Percentiles rank a stretch among this genome's conserved stretches.
These are phyloP conservation scores for Linnaemya vulpina DNA, from an alignment of 2,888 invertebrate species.

Conservation along the genomic window DNA sequence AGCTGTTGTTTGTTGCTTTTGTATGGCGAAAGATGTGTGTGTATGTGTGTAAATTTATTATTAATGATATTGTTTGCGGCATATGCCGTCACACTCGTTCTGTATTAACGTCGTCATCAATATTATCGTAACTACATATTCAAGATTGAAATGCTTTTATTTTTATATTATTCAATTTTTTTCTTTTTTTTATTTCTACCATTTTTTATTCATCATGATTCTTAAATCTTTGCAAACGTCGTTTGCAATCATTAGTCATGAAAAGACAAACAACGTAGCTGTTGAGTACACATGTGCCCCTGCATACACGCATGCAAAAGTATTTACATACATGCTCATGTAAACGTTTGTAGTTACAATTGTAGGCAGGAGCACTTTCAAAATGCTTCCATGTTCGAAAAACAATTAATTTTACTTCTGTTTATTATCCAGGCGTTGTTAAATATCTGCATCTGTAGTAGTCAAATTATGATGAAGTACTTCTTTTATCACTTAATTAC, in stretches of 20 bases:
- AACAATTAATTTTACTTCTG: slow-evolving; percentile 48
- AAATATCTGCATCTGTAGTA: background rate
- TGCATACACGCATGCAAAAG: too few species aligned
- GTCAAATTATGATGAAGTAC: background rate
- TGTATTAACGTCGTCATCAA: slow-evolving; percentile 17
- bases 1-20: too few species aligned
- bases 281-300: too few species aligned
- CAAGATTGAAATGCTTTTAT: slow-evolving; percentile 21
- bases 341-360: background rate
- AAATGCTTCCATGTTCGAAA: slow-evolving; percentile 25
- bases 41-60: background rate
- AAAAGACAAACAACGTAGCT: slow-evolving; percentile 11
- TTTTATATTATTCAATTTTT: background rate
- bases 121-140: slow-evolving; percentile 21
- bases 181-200: slow-evolving; percentile 6
- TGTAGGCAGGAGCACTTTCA: background rate
- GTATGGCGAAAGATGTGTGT: background rate
- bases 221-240: slow-evolving; percentile 39
- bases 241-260: slow-evolving; percentile 54
- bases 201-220: slow-evolving; percentile 21
- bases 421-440: slow-evolving; percentile 3
- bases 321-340: background rate
- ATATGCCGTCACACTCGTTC: slow-evolving; percentile 34
- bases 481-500: background rate
- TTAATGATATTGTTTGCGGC: slow-evolving; percentile 25